Base-by-base conservation (phyloP, 1,140 invertebrate genomes). In the Tetramorium alpestre region DNA sequence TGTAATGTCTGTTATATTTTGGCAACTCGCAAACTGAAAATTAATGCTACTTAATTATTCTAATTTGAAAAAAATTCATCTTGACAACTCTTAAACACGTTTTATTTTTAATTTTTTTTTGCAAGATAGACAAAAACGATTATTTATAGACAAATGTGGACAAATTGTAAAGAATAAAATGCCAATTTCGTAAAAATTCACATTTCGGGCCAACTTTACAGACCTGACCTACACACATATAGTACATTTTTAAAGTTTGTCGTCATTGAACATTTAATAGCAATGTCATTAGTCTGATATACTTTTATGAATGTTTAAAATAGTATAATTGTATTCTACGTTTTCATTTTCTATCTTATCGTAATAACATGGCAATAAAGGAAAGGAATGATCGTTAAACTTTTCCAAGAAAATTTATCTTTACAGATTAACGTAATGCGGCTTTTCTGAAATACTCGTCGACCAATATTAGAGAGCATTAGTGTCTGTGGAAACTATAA, bases 401-500 rank as follows among this genome's bases (percentile, higher is more conserved):
- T 38, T 54, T 51, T 65, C 13, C 18, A 1, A 28, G 49, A 58
- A 58, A 56, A 56, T 22, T 67, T 33, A 13, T 16, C 22, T 11
- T 16, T 3, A n/a, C 13, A 58, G 22, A 70, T 69, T 41, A 54
- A 67, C 18, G 47, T 69, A 69, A 70, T 18, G 22, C 22, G 47
- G 28, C 38, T 47, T 65, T 22, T 28, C 22, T 18, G 44, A 25
- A 70, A 81, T 33, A 80, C 54, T 44, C 47, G 47, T 69, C 28
- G n/a, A 33, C 33, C n/a, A 69, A 81, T 16, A 81, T 81, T 70
- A 44, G 38, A 22, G 22, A 41, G 18, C 38, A 56, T 81, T 81
- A 81, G 47, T 81, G 49, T 1, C 41, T 22, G 75, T 18, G 41
- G 51, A 70, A 70, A 81, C 49, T 28, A 56, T 81, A 54, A 54